A percentile compares a stretch with the other conserved stretches of the same genome.
These are phyloP conservation scores for Pholis gunnellus DNA, from an alignment of 2,113 vertebrate genomes.

Conservation along the genomic window DNA sequence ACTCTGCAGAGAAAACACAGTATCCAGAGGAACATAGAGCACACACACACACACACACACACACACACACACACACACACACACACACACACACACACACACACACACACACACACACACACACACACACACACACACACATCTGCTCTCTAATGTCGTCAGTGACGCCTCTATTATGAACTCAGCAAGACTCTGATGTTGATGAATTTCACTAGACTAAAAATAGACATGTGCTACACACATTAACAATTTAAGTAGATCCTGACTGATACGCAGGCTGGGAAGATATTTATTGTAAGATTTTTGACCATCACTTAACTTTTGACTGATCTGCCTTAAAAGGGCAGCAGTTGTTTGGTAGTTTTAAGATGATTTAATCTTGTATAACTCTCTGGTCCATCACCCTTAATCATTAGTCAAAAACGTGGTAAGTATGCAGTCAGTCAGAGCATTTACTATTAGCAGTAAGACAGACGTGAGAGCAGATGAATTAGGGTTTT, in stretches of 20 bases:
- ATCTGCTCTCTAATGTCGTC: not conserved
- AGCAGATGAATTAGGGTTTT: not conserved
- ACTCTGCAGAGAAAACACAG: conserved; percentile 77
- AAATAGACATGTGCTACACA: conserved; percentile 12
- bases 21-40: conserved; percentile 19
- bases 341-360: not conserved
- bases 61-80: not conserved
- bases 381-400: not conserved
- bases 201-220: not conserved
- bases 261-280: not conserved
- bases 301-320: not conserved
- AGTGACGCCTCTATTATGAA: not conserved
- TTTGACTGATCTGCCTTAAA: not conserved
- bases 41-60: conserved; percentile 2
- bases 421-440: not conserved
- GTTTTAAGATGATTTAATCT: not conserved
- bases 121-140: conserved; percentile 1
- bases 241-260: not conserved
- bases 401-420: not conserved
- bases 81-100: not conserved
- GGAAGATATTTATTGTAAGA: not conserved
- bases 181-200: conserved; percentile 2
- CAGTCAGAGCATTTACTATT: not conserved
- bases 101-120: conserved; percentile 1
- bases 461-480: not conserved